Percentiles rank a stretch among this genome's conserved stretches.
Conservation (phyloP, 2,888 invertebrate species). For the Spilosoma lubricipeda region DNA sequence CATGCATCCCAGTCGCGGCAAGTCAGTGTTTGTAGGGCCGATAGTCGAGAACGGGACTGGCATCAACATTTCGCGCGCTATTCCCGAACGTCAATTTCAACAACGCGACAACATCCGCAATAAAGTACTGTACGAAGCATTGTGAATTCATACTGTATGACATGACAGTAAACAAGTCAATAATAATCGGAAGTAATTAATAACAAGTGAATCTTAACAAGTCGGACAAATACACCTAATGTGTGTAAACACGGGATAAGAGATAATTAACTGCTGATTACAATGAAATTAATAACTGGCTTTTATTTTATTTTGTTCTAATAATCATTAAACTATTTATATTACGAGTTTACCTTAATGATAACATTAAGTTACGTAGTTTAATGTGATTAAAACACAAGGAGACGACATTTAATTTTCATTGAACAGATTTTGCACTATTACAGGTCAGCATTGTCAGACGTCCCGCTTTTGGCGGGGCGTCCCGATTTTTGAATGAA, state of each 20-base stretch:
- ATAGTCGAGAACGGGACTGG: conserved; percentile 16
- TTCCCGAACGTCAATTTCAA: conserved; percentile 29
- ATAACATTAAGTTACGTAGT: neutral
- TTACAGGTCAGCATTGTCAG: too few relatives aligned
- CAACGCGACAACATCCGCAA: conserved; percentile 50
- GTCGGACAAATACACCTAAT: conserved; percentile 1
- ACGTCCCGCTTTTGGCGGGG: too few relatives aligned
- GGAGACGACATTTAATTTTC: neutral
- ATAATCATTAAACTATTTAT: neutral
- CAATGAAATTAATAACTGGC: neutral
- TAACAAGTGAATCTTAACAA: conserved; percentile 22
- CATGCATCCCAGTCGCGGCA: conserved; percentile 53
- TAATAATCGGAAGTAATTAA: conserved; percentile 30
- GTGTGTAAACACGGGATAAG: conserved; percentile 7
- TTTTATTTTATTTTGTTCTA: neutral
- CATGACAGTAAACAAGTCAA: conserved; percentile 32
- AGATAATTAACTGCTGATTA: neutral
- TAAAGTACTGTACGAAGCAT: conserved; percentile 44
- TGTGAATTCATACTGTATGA: conserved; percentile 34
- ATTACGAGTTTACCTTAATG: too few relatives aligned
- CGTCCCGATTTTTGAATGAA: too few relatives aligned
- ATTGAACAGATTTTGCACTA: too few relatives aligned
- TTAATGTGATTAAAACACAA: neutral
- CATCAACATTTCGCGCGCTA: conserved; percentile 23
- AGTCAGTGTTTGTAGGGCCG: conserved; percentile 32